Conservation (phyloP, 2,113 vertebrate species). For the Arenaria interpres region DNA sequence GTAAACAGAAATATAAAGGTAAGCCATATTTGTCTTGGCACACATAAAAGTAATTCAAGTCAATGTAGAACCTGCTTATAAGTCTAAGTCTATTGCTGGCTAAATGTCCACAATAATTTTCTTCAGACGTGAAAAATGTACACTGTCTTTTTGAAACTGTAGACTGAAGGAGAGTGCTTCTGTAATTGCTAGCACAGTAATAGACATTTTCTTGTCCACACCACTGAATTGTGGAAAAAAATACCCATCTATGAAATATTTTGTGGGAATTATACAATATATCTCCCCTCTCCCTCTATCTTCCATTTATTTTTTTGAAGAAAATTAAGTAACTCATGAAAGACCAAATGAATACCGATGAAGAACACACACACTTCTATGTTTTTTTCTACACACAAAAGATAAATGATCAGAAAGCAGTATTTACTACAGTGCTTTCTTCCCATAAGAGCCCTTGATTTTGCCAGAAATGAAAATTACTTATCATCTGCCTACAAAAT, state of each 20-base stretch:
- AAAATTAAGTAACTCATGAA: neutral
- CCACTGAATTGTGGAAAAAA: neutral
- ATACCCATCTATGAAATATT: neutral
- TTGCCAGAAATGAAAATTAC: constrained; percentile 35
- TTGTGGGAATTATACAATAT: neutral
- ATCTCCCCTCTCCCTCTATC: neutral
- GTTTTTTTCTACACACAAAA: neutral
- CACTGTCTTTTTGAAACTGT: constrained; percentile 7
- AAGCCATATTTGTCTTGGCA: neutral
- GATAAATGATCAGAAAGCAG: neutral
- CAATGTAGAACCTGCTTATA: constrained; percentile 5
- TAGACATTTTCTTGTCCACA: constrained; percentile 12
- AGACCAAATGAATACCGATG: constrained; percentile 3
- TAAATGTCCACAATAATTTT: constrained; percentile 52
- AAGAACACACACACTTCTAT: neutral
- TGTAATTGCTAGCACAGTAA: constrained; percentile 3
- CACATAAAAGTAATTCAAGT: constrained; percentile 35
- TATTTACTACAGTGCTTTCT: neutral
- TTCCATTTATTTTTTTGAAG: neutral
- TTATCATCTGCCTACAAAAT: neutral
- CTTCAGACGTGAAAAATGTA: constrained; percentile 30
- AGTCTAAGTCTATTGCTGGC: constrained; percentile 8
- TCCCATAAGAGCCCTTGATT: constrained; percentile 23
- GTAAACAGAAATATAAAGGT: constrained; percentile 29
- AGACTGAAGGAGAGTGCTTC: neutral